Conservation (phyloP, 2,888 invertebrate genomes). For the Tolmerus cingulatus region DNA sequence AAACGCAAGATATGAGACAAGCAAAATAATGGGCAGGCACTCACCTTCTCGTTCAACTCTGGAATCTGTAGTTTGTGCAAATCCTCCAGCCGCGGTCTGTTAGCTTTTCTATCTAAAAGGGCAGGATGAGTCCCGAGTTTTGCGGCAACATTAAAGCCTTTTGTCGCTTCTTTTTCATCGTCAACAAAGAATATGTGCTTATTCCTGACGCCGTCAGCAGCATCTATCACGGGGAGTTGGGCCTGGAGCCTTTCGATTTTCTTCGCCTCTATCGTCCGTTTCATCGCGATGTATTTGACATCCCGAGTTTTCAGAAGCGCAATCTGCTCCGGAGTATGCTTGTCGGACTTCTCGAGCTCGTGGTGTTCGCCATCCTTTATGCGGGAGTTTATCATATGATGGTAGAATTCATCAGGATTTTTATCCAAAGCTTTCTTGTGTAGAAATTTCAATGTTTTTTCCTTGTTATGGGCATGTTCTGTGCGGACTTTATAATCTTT, state of each 20-base stretch:
- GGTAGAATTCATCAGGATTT: constrained; percentile 98
- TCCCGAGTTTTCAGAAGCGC: constrained; percentile 92
- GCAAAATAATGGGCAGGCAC: neutral
- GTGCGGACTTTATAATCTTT: constrained; percentile 85
- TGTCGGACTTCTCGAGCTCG: constrained; percentile 73
- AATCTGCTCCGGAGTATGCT: constrained; percentile 83
- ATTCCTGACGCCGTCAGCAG: constrained; percentile 73
- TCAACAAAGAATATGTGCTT: constrained; percentile 84
- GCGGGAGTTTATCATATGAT: constrained; percentile 94
- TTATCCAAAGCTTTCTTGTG: constrained; percentile 86
- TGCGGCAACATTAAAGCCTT: constrained; percentile 73
- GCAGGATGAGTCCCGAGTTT: constrained; percentile 79
- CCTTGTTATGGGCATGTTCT: constrained; percentile 81
- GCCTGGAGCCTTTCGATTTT: constrained; percentile 74
- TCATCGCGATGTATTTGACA: constrained; percentile 86
- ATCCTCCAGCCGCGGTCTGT: constrained; percentile 71
- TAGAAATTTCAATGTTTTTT: constrained; percentile 80
- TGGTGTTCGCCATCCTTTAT: constrained; percentile 71
- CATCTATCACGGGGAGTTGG: constrained; percentile 82
- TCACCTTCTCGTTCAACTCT: constrained; percentile 67
- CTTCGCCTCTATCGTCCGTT: constrained; percentile 82
- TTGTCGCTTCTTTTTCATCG: constrained; percentile 67
- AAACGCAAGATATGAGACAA: neutral
- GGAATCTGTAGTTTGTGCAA: constrained; percentile 69
- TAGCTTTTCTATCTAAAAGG: constrained; percentile 73